phyloP scores from a whole-genome alignment of 1,140 invertebrate genomes.

The Pectinophora gossypiella region DNA sequence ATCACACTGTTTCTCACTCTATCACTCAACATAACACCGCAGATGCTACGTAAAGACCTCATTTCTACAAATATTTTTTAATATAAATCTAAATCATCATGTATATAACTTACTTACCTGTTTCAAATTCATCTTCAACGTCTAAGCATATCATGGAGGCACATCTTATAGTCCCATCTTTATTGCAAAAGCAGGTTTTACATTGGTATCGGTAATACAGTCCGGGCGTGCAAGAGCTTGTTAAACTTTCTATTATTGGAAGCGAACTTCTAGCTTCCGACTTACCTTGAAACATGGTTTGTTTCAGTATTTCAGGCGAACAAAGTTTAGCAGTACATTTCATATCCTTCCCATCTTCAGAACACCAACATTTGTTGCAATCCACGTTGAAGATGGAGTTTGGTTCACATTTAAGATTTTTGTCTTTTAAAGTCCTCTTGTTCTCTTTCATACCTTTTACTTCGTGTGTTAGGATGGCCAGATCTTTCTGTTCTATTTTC shows the following conservation, averaged over 20 bases:
- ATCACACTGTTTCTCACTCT: too few relatives aligned
- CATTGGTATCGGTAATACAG: not conserved
- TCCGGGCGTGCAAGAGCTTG: not conserved
- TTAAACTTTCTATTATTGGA: too few relatives aligned
- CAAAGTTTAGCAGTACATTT: not conserved
- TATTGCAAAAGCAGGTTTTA: not conserved
- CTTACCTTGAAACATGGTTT: too few relatives aligned
- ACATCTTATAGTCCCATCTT: not conserved
- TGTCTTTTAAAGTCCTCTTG: too few relatives aligned
- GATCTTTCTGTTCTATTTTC: not conserved
- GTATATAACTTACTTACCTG: too few relatives aligned
- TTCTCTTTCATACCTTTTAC: not conserved
- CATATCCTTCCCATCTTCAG: constrained; percentile 40
- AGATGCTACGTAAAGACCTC: too few relatives aligned
- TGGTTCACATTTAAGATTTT: constrained; percentile 47
- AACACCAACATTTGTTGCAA: constrained; percentile 61
- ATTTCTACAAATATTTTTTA: too few relatives aligned
- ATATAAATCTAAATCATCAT: too few relatives aligned
- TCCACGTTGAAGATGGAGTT: constrained; percentile 50
- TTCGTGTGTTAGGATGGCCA: not conserved
- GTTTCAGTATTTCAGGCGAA: not conserved
- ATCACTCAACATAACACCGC: too few relatives aligned
- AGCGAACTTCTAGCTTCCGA: too few relatives aligned
- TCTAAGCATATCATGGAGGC: not conserved
- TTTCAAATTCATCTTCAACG: too few relatives aligned